phyloP scores from a whole-genome alignment of 2,113 vertebrate genomes.

The Shinisaurus crocodilurus region DNA sequence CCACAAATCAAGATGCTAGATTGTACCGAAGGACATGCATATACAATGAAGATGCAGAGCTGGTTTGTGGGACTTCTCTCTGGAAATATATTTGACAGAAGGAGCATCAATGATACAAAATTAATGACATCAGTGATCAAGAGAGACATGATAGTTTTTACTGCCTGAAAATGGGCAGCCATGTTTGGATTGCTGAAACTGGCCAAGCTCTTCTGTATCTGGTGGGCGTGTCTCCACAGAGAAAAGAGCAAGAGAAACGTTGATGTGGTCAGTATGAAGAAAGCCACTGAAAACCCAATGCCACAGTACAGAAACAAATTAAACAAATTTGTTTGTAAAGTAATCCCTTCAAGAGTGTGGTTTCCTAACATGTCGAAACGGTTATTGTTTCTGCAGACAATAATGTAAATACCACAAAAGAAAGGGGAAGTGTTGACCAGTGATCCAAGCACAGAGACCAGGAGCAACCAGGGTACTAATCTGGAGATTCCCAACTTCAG shows the following conservation, averaged over 20 bases:
- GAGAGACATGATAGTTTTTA: constrained; percentile 46
- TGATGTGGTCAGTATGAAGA: background rate
- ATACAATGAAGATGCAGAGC: fast-evolving
- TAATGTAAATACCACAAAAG: fast-evolving
- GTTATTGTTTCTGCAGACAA: fast-evolving
- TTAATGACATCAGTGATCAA: constrained; percentile 17
- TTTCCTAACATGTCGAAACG: fast-evolving
- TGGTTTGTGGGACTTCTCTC: fast-evolving
- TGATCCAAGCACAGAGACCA: constrained; percentile 4
- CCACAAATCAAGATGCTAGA: constrained; percentile 46
- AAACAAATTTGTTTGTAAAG: background rate
- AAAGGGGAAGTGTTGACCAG: fast-evolving
- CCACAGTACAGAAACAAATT: fast-evolving
- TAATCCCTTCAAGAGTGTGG: fast-evolving
- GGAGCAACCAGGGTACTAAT: background rate
- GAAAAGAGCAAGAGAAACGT: constrained; percentile 47
- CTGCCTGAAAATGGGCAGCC: constrained; percentile 44
- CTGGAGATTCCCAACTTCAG: constrained; percentile 51
- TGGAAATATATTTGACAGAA: fast-evolving
- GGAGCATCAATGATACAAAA: background rate
- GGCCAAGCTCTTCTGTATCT: constrained; percentile 24
- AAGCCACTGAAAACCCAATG: background rate
- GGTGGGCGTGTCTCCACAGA: constrained; percentile 45
- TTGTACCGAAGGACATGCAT: background rate
- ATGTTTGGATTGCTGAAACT: background rate